Conservation (phyloP, 2,797 vertebrate species). For the Tarsius wallacei region DNA sequence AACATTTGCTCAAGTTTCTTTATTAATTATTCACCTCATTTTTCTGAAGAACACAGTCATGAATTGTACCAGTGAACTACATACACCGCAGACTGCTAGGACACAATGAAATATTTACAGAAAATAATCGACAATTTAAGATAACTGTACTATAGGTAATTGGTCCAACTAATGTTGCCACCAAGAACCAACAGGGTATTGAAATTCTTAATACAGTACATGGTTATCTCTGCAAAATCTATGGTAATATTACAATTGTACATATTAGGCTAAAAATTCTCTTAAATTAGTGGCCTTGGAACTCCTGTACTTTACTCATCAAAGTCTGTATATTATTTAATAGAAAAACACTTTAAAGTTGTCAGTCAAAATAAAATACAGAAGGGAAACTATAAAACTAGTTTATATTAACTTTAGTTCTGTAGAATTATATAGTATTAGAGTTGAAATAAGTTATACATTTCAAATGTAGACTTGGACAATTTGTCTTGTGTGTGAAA, state of each 20-base stretch:
- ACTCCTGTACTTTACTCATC: neutral
- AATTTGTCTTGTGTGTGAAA: conserved; percentile 36
- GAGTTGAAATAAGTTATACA: conserved; percentile 23
- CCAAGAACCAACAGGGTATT: neutral
- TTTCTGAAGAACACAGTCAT: conserved; percentile 17
- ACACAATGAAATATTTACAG: neutral
- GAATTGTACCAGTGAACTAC: neutral
- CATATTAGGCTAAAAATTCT: neutral
- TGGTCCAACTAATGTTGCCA: neutral
- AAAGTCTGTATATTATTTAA: conserved; percentile 28
- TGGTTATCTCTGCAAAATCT: neutral
- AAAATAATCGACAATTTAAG: conserved; percentile 47
- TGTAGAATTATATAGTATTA: neutral
- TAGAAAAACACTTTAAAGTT: conserved; percentile 24
- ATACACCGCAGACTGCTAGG: neutral
- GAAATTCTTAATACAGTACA: neutral
- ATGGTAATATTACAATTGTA: conserved; percentile 13
- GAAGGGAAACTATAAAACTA: conserved; percentile 1
- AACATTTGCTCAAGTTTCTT: conserved; percentile 47
- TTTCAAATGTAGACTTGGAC: conserved; percentile 28
- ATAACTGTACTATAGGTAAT: conserved; percentile 44
- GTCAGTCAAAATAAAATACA: neutral
- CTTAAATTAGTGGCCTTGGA: conserved; percentile 43
- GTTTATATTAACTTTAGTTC: conserved; percentile 14
- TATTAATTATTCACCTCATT: neutral